Percentiles rank a stretch among this genome's conserved stretches.
Conservation (phyloP, 1,140 invertebrate species). For the Lamellibrachia luymesi region DNA sequence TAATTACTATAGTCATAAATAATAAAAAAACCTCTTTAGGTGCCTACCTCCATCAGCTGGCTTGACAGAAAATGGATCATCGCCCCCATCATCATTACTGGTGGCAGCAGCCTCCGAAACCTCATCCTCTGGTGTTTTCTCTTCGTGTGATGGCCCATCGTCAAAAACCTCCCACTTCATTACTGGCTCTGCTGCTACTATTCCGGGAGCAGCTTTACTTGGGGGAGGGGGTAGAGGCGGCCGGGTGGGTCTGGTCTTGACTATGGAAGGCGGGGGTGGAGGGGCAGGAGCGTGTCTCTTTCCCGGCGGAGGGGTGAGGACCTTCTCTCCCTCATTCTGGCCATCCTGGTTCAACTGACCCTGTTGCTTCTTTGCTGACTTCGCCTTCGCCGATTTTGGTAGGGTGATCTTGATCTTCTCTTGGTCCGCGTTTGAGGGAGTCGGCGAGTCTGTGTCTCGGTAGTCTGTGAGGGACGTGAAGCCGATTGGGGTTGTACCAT, state of each 20-base stretch:
- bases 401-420: slow-evolving; percentile 52
- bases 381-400: slow-evolving; percentile 27
- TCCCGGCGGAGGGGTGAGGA: not conserved
- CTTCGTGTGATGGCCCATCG: not conserved
- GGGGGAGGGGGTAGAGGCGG: not conserved
- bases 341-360: not conserved
- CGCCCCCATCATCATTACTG: not conserved
- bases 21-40: too few relatives aligned
- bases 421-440: slow-evolving; percentile 21
- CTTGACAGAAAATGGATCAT: not conserved
- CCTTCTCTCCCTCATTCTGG: not conserved
- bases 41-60: not conserved
- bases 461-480: slow-evolving; percentile 76
- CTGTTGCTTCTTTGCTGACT: not conserved
- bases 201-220: not conserved
- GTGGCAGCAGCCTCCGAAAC: not conserved
- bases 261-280: not conserved
- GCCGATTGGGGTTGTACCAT: slow-evolving; percentile 80
- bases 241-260: not conserved
- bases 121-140: not conserved
- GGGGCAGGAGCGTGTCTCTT: not conserved
- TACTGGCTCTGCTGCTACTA: not conserved
- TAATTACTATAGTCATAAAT: too few relatives aligned
- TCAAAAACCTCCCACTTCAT: not conserved
- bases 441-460: slow-evolving; percentile 37